These are phyloP conservation scores for Druceiella hillmani DNA, from an alignment of 2,888 invertebrate species.

Conservation along the genomic window DNA sequence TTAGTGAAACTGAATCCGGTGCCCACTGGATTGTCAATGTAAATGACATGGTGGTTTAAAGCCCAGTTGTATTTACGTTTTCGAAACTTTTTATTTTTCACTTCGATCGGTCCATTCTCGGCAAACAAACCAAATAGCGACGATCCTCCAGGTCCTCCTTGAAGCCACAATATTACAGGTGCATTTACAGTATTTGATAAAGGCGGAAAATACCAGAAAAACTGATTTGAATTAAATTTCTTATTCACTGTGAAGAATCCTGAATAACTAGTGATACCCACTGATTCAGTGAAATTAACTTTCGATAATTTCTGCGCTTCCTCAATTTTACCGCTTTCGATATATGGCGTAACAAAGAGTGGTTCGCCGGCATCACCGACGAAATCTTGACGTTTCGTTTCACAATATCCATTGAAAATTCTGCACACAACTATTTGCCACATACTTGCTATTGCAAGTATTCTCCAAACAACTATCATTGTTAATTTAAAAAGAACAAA, in stretches of 20 bases:
- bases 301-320: slow-evolving; percentile 41
- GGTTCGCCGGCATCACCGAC: slow-evolving; percentile 35
- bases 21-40: slow-evolving; percentile 62
- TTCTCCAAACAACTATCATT: too few relatives aligned
- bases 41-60: slow-evolving; percentile 51
- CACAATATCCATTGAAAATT: too few relatives aligned
- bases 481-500: too few relatives aligned
- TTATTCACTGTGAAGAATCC: slow-evolving; percentile 59
- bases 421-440: too few relatives aligned
- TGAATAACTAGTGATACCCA: slow-evolving; percentile 50
- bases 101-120: slow-evolving; percentile 55
- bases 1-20: slow-evolving; percentile 60
- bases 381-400: too few relatives aligned
- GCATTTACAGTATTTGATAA: slow-evolving; percentile 35
- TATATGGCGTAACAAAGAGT: slow-evolving; percentile 53
- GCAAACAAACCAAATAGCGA: slow-evolving; percentile 51
- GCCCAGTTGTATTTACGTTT: slow-evolving; percentile 54
- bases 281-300: slow-evolving; percentile 34
- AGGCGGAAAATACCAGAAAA: slow-evolving; percentile 62
- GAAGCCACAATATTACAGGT: slow-evolving; percentile 52
- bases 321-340: slow-evolving; percentile 45
- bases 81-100: slow-evolving; percentile 35
- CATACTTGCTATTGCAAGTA: too few relatives aligned
- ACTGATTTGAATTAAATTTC: slow-evolving; percentile 51
- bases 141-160: slow-evolving; percentile 54